These are phyloP conservation scores for Gallinago undulata DNA, from an alignment of 2,113 vertebrate genomes.

Conservation along the genomic window DNA sequence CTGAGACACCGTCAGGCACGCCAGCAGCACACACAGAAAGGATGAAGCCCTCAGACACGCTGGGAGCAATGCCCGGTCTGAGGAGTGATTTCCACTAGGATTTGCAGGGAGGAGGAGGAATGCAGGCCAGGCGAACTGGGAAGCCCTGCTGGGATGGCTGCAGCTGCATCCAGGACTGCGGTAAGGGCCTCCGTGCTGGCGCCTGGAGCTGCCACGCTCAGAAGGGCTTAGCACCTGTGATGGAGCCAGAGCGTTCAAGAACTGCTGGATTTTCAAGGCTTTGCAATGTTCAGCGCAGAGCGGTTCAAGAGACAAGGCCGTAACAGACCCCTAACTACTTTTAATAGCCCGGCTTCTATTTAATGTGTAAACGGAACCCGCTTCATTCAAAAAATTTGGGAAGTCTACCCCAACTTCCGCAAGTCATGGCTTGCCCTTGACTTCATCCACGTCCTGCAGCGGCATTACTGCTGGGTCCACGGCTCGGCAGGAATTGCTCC, in stretches of 20 bases:
- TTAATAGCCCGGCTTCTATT: not conserved
- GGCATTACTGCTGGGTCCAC: not conserved
- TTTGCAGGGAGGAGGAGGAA: not conserved
- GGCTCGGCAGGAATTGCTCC: not conserved
- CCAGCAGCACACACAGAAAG: accelerated
- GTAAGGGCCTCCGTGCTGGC: accelerated
- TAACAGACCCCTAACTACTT: not conserved
- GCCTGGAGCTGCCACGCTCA: not conserved
- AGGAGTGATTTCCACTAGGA: not conserved
- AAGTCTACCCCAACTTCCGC: not conserved
- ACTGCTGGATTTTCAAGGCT: not conserved
- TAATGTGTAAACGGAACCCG: not conserved
- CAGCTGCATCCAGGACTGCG: not conserved
- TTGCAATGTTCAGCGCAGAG: not conserved
- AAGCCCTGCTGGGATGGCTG: accelerated
- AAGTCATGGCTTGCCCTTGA: not conserved
- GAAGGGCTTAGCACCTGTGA: not conserved
- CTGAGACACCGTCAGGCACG: not conserved
- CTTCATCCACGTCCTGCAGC: accelerated
- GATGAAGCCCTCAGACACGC: accelerated
- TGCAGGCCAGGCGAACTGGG: not conserved
- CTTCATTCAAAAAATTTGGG: not conserved
- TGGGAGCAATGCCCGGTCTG: not conserved
- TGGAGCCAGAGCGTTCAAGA: not conserved
- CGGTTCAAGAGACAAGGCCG: not conserved